Evolutionary conservation across 2,113 vertebrate genomes (phyloP), one percentile per base, ranked within the genome.

Genomic region (Sitta europaea): DNA sequence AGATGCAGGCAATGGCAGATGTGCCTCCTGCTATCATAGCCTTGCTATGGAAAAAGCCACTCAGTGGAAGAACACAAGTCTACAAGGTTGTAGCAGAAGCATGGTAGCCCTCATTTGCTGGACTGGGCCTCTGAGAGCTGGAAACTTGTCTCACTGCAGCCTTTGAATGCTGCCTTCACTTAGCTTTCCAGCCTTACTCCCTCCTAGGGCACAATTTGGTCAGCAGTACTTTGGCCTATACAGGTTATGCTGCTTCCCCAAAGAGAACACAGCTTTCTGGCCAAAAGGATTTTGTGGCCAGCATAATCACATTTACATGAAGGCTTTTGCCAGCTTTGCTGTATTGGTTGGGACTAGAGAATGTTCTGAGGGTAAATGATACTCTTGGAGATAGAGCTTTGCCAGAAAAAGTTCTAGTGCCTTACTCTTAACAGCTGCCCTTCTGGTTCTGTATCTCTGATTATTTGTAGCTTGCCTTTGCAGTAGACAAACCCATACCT

Each of bases 381-480:
- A 86, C n/a, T 90, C 54, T 42, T 51, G 43, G 40, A 90, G 57
- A 61, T 2, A 76, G 50, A 72, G 29, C 19, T 94, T 90, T 83
- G 72, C 67, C 92, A 96, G 72, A 70, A 95, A 80, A 96, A 71
- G 79, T 88, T 90, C 67, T 43, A 86, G 33, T 28, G 38, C 59
- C 59, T 86, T 38, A 80, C 22, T 66, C 51, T 77, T 71, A 88
- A 42, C 53, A 72, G 66, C 67, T 88, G 82, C 94, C 27, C 48
- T 93, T 94, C 68, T 86, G 54, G 38, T 92, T 68, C 84, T 94
- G 28, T 83, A 62, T 84, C 55, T 87, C 65, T 74, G 53, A 42
- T 50, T 97, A 96, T 95, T 97, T 97, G 97, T 97, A 88, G 85
- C 88, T 76, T 95, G 92, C 55, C 74, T 96, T 95, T 96, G 72